A percentile compares a stretch with the other conserved stretches of the same genome.
phyloP scores from a whole-genome alignment of 2,888 invertebrate species.

The Laothoe populi region DNA sequence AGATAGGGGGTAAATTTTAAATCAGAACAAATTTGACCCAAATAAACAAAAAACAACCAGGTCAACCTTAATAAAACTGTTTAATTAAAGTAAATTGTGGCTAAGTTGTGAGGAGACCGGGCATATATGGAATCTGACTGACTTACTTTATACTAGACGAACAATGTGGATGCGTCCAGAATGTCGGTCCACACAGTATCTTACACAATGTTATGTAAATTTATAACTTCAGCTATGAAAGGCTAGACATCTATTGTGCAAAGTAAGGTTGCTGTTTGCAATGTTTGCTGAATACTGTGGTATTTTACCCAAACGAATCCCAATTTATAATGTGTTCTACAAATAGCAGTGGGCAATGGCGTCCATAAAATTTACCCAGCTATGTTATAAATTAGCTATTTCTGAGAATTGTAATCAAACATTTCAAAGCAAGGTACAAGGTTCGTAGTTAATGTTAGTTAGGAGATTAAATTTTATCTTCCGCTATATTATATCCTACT shows the following conservation, averaged over 20 bases:
- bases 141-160: conserved; percentile 4
- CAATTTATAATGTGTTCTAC: background rate
- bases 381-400: background rate
- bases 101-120: background rate
- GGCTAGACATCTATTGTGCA: background rate
- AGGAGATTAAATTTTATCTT: background rate
- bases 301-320: background rate
- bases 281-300: background rate
- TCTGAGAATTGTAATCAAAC: background rate
- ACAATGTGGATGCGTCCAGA: conserved; percentile 20
- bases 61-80: too few species aligned
- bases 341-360: background rate
- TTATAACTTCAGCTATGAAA: conserved; percentile 17
- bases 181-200: conserved; percentile 4
- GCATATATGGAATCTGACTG: background rate
- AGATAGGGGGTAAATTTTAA: too few species aligned
- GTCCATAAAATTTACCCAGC: background rate
- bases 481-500: too few species aligned
- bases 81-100: background rate
- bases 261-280: background rate
- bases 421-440: background rate
- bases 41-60: too few species aligned
- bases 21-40: too few species aligned
- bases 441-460: background rate
- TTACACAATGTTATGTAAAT: conserved; percentile 20